A percentile compares a stretch with the other conserved stretches of the same genome.
Evolutionary conservation across 2,113 vertebrate genomes (phyloP).

Genomic region (Gallinago undulata): DNA sequence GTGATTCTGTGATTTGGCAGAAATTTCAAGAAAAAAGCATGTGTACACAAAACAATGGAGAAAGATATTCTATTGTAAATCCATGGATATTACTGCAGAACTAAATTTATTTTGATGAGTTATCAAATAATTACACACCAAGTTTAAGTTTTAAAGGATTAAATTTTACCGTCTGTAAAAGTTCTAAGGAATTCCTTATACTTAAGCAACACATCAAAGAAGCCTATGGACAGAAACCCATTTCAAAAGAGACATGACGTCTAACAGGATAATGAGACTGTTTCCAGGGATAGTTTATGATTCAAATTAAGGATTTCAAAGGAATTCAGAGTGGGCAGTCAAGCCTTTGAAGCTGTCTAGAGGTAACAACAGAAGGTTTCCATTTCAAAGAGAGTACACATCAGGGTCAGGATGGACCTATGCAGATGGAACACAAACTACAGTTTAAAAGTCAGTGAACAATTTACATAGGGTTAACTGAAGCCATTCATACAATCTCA

Average conservation of each 20-base stretch:
- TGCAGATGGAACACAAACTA: neutral
- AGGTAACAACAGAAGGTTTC: conserved; percentile 44
- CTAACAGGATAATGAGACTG: neutral
- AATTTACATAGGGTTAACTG: neutral
- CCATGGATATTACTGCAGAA: neutral
- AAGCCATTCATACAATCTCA: neutral
- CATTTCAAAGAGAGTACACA: conserved; percentile 18
- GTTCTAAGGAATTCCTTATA: neutral
- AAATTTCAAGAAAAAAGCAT: neutral
- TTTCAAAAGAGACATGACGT: neutral
- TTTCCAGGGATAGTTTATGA: conserved; percentile 15
- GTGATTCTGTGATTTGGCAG: neutral
- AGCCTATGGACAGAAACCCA: neutral
- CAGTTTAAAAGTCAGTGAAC: neutral
- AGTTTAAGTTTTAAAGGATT: neutral
- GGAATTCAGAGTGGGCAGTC: neutral
- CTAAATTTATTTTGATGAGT: neutral
- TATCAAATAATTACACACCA: neutral
- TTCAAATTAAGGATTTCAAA: conserved; percentile 54
- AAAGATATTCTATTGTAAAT: neutral
- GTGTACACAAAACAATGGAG: neutral
- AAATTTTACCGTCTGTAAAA: neutral
- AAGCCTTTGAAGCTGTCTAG: neutral
- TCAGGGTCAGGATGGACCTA: neutral
- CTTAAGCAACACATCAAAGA: neutral